Conservation (phyloP, 2,888 invertebrate species). For the Gymnocheta viridis region DNA sequence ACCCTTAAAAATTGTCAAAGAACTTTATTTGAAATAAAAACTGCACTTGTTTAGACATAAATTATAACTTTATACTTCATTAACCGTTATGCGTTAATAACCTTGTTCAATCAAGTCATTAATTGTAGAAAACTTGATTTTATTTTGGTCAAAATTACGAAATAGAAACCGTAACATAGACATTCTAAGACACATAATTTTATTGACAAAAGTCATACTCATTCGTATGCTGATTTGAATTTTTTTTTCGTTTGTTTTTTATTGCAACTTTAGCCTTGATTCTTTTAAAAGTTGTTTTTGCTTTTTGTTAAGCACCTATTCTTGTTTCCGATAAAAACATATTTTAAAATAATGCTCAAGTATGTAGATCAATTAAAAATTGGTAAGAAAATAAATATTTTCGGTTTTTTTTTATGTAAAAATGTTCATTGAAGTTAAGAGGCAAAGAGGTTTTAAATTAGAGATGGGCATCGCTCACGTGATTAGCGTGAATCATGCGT, state of each 20-base stretch:
- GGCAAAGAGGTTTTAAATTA: no score
- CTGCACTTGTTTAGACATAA: neutral
- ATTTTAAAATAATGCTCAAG: neutral
- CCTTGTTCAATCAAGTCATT: conserved; percentile 53
- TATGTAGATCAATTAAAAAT: conserved; percentile 20
- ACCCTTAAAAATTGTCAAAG: neutral
- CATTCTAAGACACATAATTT: conserved; percentile 53
- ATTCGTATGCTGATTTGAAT: conserved; percentile 27
- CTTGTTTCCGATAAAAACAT: conserved; percentile 16
- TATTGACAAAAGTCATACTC: conserved; percentile 48
- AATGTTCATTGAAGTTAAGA: no score
- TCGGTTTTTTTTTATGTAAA: neutral
- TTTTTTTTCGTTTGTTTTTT: conserved; percentile 4
- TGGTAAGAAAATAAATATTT: neutral
- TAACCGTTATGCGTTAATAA: conserved; percentile 63
- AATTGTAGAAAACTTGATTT: conserved; percentile 47
- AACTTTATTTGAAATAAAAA: neutral
- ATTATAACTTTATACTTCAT: conserved; percentile 6
- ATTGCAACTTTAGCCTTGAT: conserved; percentile 49
- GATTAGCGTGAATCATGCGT: no score
- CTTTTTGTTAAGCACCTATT: neutral
- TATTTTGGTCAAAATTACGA: conserved; percentile 28
- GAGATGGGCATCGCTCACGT: no score
- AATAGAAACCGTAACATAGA: conserved; percentile 63
- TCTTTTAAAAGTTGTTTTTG: conserved; percentile 29